Evolutionary conservation across 2,113 vertebrate species (phyloP), one percentile per base, ranked within the genome.

Genomic region (Antechinus stuartii): DNA sequence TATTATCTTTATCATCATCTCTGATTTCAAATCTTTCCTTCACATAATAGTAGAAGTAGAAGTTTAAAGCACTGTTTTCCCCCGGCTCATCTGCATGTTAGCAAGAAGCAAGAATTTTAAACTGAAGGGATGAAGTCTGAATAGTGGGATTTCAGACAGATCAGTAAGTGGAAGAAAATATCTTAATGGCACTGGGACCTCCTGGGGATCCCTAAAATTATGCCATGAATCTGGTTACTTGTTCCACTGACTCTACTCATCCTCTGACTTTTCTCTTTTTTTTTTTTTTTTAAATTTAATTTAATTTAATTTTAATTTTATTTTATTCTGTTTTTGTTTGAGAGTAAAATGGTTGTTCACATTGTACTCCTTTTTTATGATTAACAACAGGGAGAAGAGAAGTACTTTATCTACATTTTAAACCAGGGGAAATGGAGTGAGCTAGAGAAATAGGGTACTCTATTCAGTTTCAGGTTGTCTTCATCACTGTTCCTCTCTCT

Each of bases 381-480:
- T 68, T 53, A 54, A 56, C 47, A 53, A 49, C 42, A 89, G 76
- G 10, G 54, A 94, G 92, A 94, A 53, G 22, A 94, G 50, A 91
- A 91, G 91, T 0, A 89, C 24, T 47, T 35, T 5, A n/a, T 6
- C 54, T 61, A 10, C 14, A 24, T 90, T 94, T 92, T 52, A 90
- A 61, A 91, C 57, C 27, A 68, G 57, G 12, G 93, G 61, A 16
- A 53, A 55, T 55, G 52, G 90, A 0, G 30, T 46, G 46, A 92
- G 24, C 55, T 7, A 10, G 54, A 46, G 54, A 3, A 27, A 47
- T 49, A 52, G 23, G 19, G n/a, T 22, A 50, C 50, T 50, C 50
- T 50, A 50, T 50, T 50, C 50, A 50, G 50, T 50, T 50, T 35
- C 52, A 93, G 26, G 68, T 56, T 54, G 26, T 56, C 24, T 90